Conservation (phyloP, 2,797 vertebrate species). For the Odontamblyopus lacepedii region DNA sequence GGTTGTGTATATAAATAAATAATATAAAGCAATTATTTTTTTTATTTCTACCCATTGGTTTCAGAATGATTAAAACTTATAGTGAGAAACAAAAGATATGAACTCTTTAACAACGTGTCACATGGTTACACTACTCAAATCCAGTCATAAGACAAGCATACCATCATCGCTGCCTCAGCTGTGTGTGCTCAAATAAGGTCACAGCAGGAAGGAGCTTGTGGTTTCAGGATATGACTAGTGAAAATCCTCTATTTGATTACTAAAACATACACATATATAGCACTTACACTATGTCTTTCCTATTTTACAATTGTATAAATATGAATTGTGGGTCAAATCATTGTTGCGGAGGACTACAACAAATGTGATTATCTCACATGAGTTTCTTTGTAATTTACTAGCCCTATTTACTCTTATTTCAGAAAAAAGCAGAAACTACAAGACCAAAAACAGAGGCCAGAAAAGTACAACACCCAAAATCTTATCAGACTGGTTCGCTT, state of each 20-base stretch:
- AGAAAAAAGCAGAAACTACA: background rate
- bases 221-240: background rate
- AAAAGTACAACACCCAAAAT: background rate
- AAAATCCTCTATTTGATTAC: background rate
- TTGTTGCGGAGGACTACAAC: background rate
- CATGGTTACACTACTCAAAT: slow-evolving; percentile 60
- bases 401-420: too few relatives aligned
- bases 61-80: background rate
- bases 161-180: slow-evolving; percentile 12
- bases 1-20: background rate
- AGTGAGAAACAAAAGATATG: background rate
- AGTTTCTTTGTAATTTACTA: too few relatives aligned
- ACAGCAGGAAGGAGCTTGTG: slow-evolving; percentile 1
- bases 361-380: too few relatives aligned
- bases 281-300: background rate
- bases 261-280: background rate
- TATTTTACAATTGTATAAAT: too few relatives aligned
- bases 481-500: background rate
- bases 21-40: background rate
- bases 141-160: slow-evolving; percentile 65
- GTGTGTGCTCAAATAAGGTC: slow-evolving; percentile 4
- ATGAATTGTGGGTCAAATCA: background rate
- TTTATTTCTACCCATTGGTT: background rate
- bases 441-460: background rate
- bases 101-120: slow-evolving; percentile 45